Evolutionary conservation across 1,140 invertebrate genomes (phyloP).

Genomic region (Bombus superbus): DNA sequence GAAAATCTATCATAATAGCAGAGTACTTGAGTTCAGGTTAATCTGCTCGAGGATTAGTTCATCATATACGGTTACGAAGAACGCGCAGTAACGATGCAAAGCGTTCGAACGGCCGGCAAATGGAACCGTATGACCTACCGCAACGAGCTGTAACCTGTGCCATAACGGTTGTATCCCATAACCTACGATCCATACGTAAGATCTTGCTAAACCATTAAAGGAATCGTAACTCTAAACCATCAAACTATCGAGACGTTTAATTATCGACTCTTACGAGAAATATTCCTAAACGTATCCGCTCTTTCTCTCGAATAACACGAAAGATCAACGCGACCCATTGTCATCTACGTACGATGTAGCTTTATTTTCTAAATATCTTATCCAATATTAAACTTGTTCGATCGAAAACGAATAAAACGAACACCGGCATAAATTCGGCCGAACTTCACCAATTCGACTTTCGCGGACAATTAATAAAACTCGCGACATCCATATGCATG

Average conservation of each 20-base stretch:
- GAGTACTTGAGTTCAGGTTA: neutral
- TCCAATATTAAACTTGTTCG: neutral
- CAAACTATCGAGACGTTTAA: conserved; percentile 12
- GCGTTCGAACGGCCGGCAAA: conserved; percentile 18
- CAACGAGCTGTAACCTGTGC: conserved; percentile 45
- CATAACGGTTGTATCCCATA: conserved; percentile 34
- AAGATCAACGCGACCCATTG: neutral
- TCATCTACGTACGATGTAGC: too few relatives aligned
- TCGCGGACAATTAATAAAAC: conserved; percentile 34
- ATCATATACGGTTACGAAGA: conserved; percentile 10
- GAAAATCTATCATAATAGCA: neutral
- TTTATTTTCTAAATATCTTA: too few relatives aligned
- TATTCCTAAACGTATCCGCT: neutral
- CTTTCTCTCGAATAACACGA: neutral
- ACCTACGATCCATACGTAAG: conserved; percentile 35
- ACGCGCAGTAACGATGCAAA: conserved; percentile 49
- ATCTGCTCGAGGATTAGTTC: conserved; percentile 8
- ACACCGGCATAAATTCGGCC: too few relatives aligned
- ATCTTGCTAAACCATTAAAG: conserved; percentile 44
- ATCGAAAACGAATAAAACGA: conserved; percentile 2
- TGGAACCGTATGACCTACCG: conserved; percentile 45
- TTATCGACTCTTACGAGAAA: neutral
- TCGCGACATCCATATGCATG: conserved; percentile 37
- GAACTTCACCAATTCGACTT: conserved; percentile 39
- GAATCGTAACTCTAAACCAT: conserved; percentile 17